Conservation (phyloP, 2,888 invertebrate species). For the Glaucopsyche alexis region DNA sequence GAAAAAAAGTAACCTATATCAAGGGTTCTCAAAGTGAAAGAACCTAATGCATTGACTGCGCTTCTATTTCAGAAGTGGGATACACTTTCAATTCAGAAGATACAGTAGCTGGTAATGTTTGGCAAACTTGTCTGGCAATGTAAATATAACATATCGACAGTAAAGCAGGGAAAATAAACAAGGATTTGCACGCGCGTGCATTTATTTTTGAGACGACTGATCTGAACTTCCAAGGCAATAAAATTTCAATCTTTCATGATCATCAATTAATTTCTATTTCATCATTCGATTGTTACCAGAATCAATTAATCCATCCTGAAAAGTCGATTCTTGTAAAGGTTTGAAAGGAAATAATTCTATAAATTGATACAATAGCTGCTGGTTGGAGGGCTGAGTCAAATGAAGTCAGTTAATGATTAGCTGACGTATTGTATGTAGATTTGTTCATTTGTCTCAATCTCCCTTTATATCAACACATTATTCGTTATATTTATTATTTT, state of each 20-base stretch:
- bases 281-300: no score
- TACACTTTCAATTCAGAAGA: background rate
- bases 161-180: slow-evolving; percentile 20
- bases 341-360: no score
- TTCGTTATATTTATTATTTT: background rate
- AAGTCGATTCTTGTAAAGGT: no score
- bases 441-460: background rate
- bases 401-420: background rate
- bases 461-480: background rate
- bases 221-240: background rate
- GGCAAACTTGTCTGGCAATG: background rate
- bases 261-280: background rate
- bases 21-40: no score
- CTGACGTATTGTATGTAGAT: background rate
- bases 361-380: no score
- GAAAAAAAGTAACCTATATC: no score
- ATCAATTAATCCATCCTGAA: no score
- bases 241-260: background rate
- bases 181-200: slow-evolving; percentile 31
- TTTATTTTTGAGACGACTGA: slow-evolving; percentile 23
- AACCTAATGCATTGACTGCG: background rate
- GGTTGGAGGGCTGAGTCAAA: no score
- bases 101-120: background rate
- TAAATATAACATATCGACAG: slow-evolving; percentile 15
- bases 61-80: background rate